Base-by-base conservation (phyloP, 2,888 invertebrate species). In the Melieria omissa region DNA sequence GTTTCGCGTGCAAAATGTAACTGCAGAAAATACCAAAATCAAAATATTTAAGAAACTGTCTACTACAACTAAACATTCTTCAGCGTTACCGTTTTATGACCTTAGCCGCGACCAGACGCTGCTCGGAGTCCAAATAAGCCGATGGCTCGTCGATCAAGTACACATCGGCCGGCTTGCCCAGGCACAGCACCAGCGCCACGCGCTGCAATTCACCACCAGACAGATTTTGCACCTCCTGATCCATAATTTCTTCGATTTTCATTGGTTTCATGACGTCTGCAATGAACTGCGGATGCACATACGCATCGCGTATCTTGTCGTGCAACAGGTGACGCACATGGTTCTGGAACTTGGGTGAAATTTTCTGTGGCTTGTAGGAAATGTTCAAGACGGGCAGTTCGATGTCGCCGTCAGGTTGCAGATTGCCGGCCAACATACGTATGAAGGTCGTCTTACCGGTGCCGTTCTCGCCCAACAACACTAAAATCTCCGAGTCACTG, bases 381-480 rank as follows among this genome's bases (percentile, higher is more conserved):
- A 99, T 98, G 87, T 98, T 96, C 77, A 99, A 88, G 81, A 94
- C 93, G 0, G 99, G 99, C 29, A 87, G 77, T 8, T 87, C 88
- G 86, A 90, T 90, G 44, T 84, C 84, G 78, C 89, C 93, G 88
- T 99, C 98, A 1, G 99, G 95, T 79, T 93, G 91, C 83, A 99
- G 89, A 84, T 96, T 95, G 65, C 99, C 99, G 80, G 99, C 99
- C 83, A 99, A 89, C 96, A 99, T 96, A 82, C 98, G 90, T 83
- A 99, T 99, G 85, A 99, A 98, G 7, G 99, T 99, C 0, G 99
- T 99, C 88, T 99, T 99, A 62, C 99, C 99, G 42, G 99, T 99
- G 76, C 99, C 99, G 86, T 99, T 99, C 87, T 99, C 99, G 55
- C 95, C 95, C 73, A 99, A 90, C 85, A 99, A 90, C 9, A 99